A percentile compares a stretch with the other conserved stretches of the same genome.
Evolutionary conservation across 2,888 invertebrate genomes (phyloP).

Genomic region (Aelia acuminata): DNA sequence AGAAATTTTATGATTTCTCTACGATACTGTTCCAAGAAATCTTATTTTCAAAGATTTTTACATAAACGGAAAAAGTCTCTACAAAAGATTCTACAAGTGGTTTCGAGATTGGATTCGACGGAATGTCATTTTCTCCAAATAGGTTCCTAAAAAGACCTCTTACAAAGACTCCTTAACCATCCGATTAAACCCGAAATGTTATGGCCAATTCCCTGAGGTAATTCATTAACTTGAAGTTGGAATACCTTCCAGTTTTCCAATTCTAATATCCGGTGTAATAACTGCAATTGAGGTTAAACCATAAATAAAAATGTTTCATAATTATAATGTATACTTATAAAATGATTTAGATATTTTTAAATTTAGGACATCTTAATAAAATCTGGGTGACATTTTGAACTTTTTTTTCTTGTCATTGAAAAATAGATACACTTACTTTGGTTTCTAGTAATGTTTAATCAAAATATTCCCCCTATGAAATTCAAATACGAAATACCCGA

Average conservation of each 20-base stretch:
- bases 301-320: no score
- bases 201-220: not conserved
- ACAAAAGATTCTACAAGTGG: not conserved
- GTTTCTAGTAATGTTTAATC: no score
- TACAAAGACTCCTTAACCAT: not conserved
- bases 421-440: no score
- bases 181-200: not conserved
- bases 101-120: not conserved
- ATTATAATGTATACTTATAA: no score
- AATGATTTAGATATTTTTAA: no score
- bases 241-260: not conserved
- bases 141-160: not conserved
- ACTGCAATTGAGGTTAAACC: no score
- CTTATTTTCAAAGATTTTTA: not conserved
- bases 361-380: no score
- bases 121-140: conserved; percentile 6
- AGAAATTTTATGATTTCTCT: not conserved
- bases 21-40: not conserved
- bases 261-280: not conserved
- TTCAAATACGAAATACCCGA: no score
- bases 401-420: no score
- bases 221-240: not conserved
- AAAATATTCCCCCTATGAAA: no score
- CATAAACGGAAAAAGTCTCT: not conserved
- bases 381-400: no score